These are phyloP conservation scores for Tachypleus tridentatus DNA, from an alignment of 1,140 invertebrate species.

Conservation along the genomic window DNA sequence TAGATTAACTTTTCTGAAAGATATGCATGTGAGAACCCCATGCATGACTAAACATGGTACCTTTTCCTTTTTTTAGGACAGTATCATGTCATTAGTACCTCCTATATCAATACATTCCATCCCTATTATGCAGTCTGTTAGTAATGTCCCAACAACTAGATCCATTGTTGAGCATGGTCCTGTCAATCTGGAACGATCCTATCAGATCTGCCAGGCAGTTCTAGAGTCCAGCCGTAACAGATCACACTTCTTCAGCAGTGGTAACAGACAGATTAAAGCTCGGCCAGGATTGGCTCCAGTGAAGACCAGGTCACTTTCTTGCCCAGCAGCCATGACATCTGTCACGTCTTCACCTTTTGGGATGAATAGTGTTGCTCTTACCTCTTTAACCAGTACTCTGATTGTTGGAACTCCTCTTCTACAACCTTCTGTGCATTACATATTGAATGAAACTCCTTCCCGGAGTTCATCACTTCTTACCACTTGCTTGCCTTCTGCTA, in stretches of 20 bases:
- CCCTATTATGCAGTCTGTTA: conserved; percentile 8
- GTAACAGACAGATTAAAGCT: not conserved
- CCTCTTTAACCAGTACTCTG: not conserved
- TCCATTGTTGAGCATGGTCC: conserved; percentile 41
- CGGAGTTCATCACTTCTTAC: conserved; percentile 12
- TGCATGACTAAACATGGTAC: too few relatives aligned
- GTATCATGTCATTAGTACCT: conserved; percentile 9
- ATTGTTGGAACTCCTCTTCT: not conserved
- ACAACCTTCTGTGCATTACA: not conserved
- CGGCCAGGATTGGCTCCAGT: not conserved
- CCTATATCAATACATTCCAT: conserved; percentile 19
- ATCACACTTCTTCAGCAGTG: conserved; percentile 55
- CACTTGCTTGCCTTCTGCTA: conserved; percentile 12
- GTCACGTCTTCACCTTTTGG: not conserved
- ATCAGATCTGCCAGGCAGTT: conserved; percentile 90
- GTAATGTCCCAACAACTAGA: not conserved
- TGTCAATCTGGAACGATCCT: conserved; percentile 82
- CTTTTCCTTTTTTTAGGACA: too few relatives aligned
- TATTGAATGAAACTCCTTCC: too few relatives aligned
- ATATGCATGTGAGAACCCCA: too few relatives aligned
- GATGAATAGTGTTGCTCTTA: not conserved
- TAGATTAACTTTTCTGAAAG: too few relatives aligned
- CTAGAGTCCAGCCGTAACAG: conserved; percentile 83
- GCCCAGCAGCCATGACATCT: not conserved
- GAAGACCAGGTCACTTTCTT: not conserved